Evolutionary conservation across 2,888 invertebrate species (phyloP).

Genomic region (Lathronympha strigana): DNA sequence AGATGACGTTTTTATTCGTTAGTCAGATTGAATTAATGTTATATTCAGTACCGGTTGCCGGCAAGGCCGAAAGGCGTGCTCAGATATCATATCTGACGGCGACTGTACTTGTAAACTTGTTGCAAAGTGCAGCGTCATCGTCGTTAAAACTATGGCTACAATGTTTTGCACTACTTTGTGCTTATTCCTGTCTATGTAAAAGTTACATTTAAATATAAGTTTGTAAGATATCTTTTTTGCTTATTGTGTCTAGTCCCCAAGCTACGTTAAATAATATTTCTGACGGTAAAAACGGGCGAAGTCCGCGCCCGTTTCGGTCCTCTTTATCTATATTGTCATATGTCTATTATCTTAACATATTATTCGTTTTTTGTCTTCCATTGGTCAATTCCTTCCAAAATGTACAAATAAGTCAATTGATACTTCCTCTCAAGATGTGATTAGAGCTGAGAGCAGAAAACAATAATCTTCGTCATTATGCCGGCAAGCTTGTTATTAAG

Average conservation of each 20-base stretch:
- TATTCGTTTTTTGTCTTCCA: conserved; percentile 78
- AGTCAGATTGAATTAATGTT: too few relatives aligned
- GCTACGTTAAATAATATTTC: conserved; percentile 47
- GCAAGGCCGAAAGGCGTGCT: too few relatives aligned
- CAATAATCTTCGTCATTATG: neutral
- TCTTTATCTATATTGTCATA: conserved; percentile 16
- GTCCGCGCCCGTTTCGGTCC: conserved; percentile 18
- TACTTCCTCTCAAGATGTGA: conserved; percentile 58
- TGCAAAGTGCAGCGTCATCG: neutral
- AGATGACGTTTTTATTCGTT: too few relatives aligned
- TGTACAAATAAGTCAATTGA: conserved; percentile 81
- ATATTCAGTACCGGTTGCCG: too few relatives aligned
- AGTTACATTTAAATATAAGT: conserved; percentile 37
- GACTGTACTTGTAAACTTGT: too few relatives aligned
- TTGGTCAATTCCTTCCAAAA: conserved; percentile 80
- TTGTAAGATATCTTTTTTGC: conserved; percentile 54
- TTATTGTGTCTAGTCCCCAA: conserved; percentile 64
- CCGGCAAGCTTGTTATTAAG: too few relatives aligned
- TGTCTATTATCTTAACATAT: conserved; percentile 50
- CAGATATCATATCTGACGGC: too few relatives aligned
- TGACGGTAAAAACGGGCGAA: conserved; percentile 20
- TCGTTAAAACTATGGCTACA: neutral
- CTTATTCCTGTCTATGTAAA: neutral
- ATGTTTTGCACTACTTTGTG: neutral
- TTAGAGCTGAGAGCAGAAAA: conserved; percentile 19